Evolutionary conservation across 2,113 vertebrate species (phyloP).

Genomic region (Dasyornis broadbenti): DNA sequence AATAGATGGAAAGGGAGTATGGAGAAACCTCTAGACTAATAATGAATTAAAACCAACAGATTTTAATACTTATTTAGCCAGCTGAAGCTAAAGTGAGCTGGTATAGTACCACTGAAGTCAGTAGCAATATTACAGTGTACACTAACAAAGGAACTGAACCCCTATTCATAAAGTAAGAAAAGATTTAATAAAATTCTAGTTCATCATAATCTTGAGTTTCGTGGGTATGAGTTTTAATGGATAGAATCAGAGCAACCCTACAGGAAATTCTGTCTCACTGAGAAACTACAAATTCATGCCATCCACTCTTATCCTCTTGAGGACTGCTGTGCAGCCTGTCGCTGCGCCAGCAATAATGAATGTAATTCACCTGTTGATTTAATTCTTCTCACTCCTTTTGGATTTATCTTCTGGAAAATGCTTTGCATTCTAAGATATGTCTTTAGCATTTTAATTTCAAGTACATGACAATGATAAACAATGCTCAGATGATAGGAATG

Average conservation of each 20-base stretch:
- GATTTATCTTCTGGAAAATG: conserved; percentile 29
- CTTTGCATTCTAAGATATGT: conserved; percentile 8
- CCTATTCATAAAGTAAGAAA: conserved; percentile 5
- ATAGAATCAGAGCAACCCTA: background rate
- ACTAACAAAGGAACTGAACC: background rate
- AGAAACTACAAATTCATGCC: background rate
- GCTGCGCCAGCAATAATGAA: background rate
- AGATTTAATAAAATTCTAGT: background rate
- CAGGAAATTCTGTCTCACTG: background rate
- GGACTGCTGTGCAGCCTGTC: background rate
- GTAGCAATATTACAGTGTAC: background rate
- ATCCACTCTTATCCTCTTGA: background rate
- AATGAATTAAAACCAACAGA: background rate
- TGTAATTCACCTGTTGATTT: background rate
- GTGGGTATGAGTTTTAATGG: background rate
- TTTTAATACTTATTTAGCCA: conserved; percentile 23
- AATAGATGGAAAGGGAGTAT: conserved; percentile 51
- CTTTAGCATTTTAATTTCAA: conserved; percentile 50
- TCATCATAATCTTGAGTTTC: background rate
- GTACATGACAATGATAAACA: background rate
- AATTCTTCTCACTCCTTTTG: conserved; percentile 18
- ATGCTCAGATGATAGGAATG: background rate
- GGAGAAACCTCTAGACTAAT: conserved; percentile 45
- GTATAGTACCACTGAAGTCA: background rate
- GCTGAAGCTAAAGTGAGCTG: background rate